These are phyloP conservation scores for Schrankia costaestrigalis DNA, from an alignment of 2,888 invertebrate genomes.

Conservation along the genomic window DNA sequence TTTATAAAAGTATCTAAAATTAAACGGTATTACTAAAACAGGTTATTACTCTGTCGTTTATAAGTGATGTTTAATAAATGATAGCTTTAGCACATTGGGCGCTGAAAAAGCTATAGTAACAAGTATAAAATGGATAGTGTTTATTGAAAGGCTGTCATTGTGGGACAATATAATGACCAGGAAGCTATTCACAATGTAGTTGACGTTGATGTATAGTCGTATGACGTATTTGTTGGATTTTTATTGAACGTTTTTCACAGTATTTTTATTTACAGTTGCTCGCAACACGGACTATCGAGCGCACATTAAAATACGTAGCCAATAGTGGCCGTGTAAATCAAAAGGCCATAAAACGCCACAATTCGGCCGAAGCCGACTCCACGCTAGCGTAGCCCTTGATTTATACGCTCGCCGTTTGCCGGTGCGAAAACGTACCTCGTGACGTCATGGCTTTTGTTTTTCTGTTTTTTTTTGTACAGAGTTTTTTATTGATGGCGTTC, in stretches of 20 bases:
- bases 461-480: slow-evolving; percentile 46
- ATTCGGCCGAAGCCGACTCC: slow-evolving; percentile 70
- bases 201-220: slow-evolving; percentile 4
- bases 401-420: slow-evolving; percentile 69
- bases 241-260: slow-evolving; percentile 35
- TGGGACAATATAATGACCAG: slow-evolving; percentile 5
- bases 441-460: slow-evolving; percentile 71
- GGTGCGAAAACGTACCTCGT: slow-evolving; percentile 73
- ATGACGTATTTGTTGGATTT: slow-evolving; percentile 24
- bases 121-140: no score
- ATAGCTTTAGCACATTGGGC: no score
- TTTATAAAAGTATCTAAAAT: no score
- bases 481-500: slow-evolving; percentile 75
- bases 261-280: slow-evolving; percentile 38
- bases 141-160: no score
- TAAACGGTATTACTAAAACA: no score
- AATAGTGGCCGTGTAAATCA: slow-evolving; percentile 66
- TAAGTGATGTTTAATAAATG: no score
- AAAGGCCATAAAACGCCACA: slow-evolving; percentile 65
- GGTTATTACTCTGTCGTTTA: no score
- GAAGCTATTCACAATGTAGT: slow-evolving; percentile 15
- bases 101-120: no score
- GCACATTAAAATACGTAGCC: slow-evolving; percentile 55
- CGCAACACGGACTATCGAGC: slow-evolving; percentile 34
- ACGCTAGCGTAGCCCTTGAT: slow-evolving; percentile 66